phyloP scores from a whole-genome alignment of 2,797 vertebrate genomes.

The Malurus leucopterus region DNA sequence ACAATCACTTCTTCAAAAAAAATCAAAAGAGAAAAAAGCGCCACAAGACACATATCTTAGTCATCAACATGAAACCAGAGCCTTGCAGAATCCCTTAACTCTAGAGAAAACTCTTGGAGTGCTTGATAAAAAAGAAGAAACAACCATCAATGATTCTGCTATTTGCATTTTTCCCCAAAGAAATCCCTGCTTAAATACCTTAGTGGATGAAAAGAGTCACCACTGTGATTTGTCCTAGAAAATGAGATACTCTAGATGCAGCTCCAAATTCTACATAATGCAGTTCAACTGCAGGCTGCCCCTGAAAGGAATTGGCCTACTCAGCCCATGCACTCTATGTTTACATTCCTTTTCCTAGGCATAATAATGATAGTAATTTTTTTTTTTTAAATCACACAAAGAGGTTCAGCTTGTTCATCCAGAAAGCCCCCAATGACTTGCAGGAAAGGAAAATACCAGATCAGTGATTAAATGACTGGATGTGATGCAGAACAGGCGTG shows the following conservation, averaged over 20 bases:
- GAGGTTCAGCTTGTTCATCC: neutral
- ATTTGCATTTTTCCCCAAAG: neutral
- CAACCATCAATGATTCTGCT: neutral
- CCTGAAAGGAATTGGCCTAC: neutral
- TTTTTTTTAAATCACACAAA: neutral
- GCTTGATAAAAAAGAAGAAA: neutral
- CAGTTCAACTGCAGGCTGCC: neutral
- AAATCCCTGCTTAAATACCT: neutral
- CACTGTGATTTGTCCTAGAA: neutral
- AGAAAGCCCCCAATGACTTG: neutral
- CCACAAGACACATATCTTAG: neutral
- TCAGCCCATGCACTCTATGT: neutral
- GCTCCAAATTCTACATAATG: neutral
- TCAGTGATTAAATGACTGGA: neutral
- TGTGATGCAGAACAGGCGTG: neutral
- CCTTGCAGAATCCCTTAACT: neutral
- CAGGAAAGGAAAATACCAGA: neutral
- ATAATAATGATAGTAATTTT: neutral
- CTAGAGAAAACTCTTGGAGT: neutral
- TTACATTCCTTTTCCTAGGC: neutral
- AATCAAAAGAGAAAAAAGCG: fast-evolving
- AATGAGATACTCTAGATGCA: neutral
- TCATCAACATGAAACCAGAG: neutral
- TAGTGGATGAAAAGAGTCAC: neutral
- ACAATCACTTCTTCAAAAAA: neutral